phyloP scores from a whole-genome alignment of 2,113 vertebrate genomes.

The Acanthochromis polyacanthus region DNA sequence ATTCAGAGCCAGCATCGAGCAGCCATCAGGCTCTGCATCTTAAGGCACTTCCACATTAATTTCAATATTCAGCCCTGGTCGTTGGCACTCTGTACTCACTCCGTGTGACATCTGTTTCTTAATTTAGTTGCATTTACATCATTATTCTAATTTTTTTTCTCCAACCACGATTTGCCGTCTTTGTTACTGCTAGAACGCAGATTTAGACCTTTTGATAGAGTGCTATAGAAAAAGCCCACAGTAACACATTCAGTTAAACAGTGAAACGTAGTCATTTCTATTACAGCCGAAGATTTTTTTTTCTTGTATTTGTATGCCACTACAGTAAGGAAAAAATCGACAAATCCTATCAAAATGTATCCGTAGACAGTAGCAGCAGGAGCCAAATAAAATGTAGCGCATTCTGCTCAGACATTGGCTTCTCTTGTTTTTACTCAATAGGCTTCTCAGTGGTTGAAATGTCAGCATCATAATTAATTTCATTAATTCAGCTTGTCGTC shows the following conservation, averaged over 20 bases:
- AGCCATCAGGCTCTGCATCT: conserved; percentile 61
- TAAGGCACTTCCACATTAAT: conserved; percentile 55
- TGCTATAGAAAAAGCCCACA: background rate
- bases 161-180: background rate
- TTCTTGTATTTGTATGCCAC: background rate
- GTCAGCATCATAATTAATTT: conserved; percentile 30
- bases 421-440: conserved; percentile 16
- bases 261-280: background rate
- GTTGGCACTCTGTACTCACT: conserved; percentile 39
- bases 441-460: conserved; percentile 35
- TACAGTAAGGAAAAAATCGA: background rate
- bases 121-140: too few species aligned
- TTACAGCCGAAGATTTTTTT: background rate
- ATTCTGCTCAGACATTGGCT: conserved; percentile 17
- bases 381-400: conserved; percentile 22
- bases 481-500: conserved; percentile 13
- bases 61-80: conserved; percentile 45
- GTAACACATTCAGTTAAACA: background rate
- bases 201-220: background rate
- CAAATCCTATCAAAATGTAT: conserved; percentile 10
- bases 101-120: conserved; percentile 37
- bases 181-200: background rate
- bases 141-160: background rate
- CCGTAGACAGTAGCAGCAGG: conserved; percentile 14
- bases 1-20: conserved; percentile 56